Conservation (phyloP, 2,797 vertebrate species). For the Rousettus madagascariensis region DNA sequence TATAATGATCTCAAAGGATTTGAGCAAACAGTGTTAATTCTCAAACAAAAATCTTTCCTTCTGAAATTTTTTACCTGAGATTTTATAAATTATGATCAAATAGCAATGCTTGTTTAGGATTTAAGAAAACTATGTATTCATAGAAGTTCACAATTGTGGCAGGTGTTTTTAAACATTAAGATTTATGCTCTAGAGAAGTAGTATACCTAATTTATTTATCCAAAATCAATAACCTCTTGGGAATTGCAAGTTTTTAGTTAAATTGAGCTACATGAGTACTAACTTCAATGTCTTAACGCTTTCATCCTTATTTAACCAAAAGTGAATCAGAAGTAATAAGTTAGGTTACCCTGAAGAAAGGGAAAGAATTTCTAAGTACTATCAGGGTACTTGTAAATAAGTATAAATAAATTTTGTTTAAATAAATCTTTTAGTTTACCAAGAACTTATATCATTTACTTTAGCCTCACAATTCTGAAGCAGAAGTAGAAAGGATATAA, state of each 20-base stretch:
- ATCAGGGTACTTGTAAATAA: conserved; percentile 1
- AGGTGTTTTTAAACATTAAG: conserved; percentile 3
- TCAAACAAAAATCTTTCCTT: background rate
- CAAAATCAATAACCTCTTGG: background rate
- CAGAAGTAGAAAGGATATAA: background rate
- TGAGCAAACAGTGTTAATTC: background rate
- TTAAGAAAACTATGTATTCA: conserved; percentile 24
- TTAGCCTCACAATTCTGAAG: background rate
- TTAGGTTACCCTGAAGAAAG: background rate
- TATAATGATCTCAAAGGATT: background rate
- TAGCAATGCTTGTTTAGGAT: background rate
- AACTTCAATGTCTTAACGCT: background rate
- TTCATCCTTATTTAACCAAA: background rate
- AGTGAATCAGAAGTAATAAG: background rate
- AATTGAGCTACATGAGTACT: background rate
- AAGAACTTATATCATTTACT: background rate
- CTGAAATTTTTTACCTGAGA: background rate
- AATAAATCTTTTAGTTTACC: background rate
- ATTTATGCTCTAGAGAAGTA: background rate
- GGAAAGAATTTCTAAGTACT: background rate
- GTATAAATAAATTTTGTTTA: background rate
- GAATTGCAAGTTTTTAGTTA: conserved; percentile 18
- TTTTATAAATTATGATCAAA: conserved; percentile 15
- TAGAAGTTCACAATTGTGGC: background rate
- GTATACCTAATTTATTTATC: background rate